phyloP scores from a whole-genome alignment of 92 coral and sea anemone species.

The Zoanthus sansibaricus region DNA sequence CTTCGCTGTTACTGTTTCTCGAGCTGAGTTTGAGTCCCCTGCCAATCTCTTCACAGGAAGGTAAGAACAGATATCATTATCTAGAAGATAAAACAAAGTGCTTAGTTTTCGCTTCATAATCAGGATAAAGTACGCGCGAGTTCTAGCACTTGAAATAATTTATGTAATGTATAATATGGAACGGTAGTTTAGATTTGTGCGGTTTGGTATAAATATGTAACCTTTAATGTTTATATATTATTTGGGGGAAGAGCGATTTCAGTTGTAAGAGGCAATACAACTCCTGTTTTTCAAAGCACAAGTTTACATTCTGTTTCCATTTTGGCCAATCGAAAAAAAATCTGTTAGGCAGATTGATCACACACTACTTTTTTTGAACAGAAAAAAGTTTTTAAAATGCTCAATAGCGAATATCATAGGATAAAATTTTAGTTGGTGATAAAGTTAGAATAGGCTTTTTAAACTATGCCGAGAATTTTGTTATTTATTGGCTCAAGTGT shows the following conservation, averaged over 20 bases:
- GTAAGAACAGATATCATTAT: conserved; percentile 2
- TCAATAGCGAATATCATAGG: background rate
- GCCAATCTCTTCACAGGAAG: conserved; percentile 40
- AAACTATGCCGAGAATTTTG: background rate
- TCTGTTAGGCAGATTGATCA: background rate
- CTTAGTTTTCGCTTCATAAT: background rate
- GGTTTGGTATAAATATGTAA: conserved; percentile 1
- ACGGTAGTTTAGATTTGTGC: background rate
- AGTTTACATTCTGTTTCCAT: background rate
- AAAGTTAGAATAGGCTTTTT: background rate
- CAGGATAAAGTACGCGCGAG: background rate
- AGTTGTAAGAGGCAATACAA: background rate
- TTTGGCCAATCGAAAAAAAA: background rate
- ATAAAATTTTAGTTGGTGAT: no score
- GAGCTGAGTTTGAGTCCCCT: conserved; percentile 27
- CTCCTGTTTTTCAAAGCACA: background rate
- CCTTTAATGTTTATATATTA: background rate
- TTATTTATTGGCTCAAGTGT: background rate
- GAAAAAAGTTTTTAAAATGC: no score
- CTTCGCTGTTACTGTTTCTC: conserved; percentile 40
- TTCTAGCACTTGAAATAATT: background rate
- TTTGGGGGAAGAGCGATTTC: background rate
- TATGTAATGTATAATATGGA: background rate
- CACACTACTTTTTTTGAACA: no score
- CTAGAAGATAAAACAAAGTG: background rate